Base-by-base conservation (phyloP, 2,797 vertebrate species). In the Onychomys leucogaster region DNA sequence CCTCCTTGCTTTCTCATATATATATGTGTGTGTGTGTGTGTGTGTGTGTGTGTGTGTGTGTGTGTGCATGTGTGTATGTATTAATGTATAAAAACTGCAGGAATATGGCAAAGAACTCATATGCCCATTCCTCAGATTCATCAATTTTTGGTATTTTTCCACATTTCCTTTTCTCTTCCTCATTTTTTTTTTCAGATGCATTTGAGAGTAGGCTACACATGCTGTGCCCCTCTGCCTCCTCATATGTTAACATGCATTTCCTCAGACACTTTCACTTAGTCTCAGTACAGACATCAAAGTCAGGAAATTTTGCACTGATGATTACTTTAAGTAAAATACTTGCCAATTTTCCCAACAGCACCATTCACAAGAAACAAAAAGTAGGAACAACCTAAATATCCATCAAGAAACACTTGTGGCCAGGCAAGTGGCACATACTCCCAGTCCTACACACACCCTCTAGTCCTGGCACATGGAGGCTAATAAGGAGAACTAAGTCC, bases 261-360 rank as follows among this genome's bases (percentile, higher is more conserved):
- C 71, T 55, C 81, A 69, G 41, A 23, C 21, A 27, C 75, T 80
- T 94, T 94, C 55, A 37, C 1, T 11, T 41, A 80, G 77, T 32
- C n/a, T 37, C 19, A 43, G 29, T 76, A 46, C 4, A 92, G 37
- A 17, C 46, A 84, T 63, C 85, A 84, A 90, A 96, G 76, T 92
- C 69, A 83, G 92, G 78, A 91, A 91, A 75, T 89, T 57, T 91
- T 75, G 88, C 55, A 19, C 32, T 63, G n/a, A 91, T 61, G n/a
- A 32, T 88, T 83, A 55, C 69, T 91, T 86, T 61, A 82, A 69
- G 16, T 80, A 29, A 67, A 78, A 61, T 92, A 55, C 77, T 49
- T 1, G 13, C 27, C 41, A n/a, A 0, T 69, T 34, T 61, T 73
- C 41, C 25, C 27, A 69, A 71, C 55, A 89, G 46, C 12, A 4